Conservation (phyloP, 1,140 invertebrate species). For the Grapholita molesta region DNA sequence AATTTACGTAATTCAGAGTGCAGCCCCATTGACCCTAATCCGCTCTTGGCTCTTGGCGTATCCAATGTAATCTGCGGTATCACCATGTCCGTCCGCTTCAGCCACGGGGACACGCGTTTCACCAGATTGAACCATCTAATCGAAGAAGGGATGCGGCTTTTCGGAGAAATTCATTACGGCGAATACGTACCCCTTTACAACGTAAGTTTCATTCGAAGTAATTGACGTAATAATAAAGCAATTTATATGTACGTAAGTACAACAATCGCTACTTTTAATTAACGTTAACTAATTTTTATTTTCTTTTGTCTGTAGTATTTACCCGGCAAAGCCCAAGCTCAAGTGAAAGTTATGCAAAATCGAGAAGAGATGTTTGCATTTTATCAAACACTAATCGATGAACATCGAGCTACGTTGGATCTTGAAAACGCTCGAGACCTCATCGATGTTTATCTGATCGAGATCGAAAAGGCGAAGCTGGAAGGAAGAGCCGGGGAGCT, state of each 20-base stretch:
- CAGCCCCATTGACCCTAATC: constrained; percentile 83
- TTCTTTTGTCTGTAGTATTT: constrained; percentile 81
- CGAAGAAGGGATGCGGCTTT: constrained; percentile 93
- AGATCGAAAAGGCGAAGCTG: constrained; percentile 89
- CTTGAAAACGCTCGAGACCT: constrained; percentile 88
- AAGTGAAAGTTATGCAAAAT: constrained; percentile 89
- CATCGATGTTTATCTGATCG: constrained; percentile 90
- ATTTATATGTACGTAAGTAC: too few species aligned
- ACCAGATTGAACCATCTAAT: constrained; percentile 88
- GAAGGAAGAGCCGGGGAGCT: constrained; percentile 84
- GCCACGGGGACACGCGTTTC: constrained; percentile 86
- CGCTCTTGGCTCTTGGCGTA: constrained; percentile 87
- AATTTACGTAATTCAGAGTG: constrained; percentile 80
- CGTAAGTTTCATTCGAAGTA: constrained; percentile 46
- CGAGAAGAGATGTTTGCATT: constrained; percentile 90
- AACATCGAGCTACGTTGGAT: constrained; percentile 88
- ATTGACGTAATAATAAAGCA: neutral
- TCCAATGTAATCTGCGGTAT: constrained; percentile 95
- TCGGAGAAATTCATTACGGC: constrained; percentile 87
- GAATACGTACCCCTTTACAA: constrained; percentile 80
- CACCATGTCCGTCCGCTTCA: constrained; percentile 92
- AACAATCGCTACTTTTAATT: neutral
- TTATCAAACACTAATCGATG: constrained; percentile 89
- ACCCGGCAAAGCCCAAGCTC: constrained; percentile 84
- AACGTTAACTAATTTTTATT: neutral